These are phyloP conservation scores for Anabas testudineus DNA, from an alignment of 2,797 vertebrate genomes.

Conservation along the genomic window DNA sequence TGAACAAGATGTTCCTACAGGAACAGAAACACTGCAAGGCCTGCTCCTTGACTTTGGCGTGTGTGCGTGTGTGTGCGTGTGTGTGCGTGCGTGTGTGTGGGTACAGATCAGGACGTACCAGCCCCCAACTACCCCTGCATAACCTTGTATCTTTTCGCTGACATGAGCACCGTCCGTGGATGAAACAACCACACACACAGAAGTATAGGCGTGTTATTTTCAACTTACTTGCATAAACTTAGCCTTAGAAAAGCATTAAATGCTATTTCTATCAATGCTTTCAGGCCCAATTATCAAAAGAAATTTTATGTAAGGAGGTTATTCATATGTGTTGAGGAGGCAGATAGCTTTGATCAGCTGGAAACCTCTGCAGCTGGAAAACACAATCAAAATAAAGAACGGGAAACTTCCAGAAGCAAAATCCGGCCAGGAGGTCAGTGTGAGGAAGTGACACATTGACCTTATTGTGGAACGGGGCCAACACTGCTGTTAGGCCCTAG, in stretches of 20 bases:
- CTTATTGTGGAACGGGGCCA: constrained; percentile 2
- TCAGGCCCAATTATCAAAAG: background rate
- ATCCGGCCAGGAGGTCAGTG: constrained; percentile 12
- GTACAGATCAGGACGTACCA: constrained; percentile 36
- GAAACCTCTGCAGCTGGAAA: background rate
- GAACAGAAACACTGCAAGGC: constrained; percentile 30
- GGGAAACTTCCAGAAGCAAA: background rate
- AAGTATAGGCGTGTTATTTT: no score
- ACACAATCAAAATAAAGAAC: background rate
- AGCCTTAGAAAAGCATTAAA: background rate
- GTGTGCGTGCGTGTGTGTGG: background rate
- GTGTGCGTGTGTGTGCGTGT: constrained; percentile 6
- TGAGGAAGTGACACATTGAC: constrained; percentile 37
- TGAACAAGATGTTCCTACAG: constrained; percentile 39
- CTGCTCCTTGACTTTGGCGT: constrained; percentile 13
- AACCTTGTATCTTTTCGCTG: constrained; percentile 16
- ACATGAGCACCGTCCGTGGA: background rate
- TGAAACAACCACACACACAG: background rate
- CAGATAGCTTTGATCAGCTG: background rate
- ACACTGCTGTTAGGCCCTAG: background rate
- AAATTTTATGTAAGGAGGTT: background rate
- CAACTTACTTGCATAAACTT: background rate
- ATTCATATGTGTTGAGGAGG: background rate
- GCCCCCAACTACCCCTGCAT: background rate
- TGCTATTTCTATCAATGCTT: background rate